Evolutionary conservation across 35 echinoderm and acorn worm genomes (phyloP).

Genomic region (Lytechinus pictus): DNA sequence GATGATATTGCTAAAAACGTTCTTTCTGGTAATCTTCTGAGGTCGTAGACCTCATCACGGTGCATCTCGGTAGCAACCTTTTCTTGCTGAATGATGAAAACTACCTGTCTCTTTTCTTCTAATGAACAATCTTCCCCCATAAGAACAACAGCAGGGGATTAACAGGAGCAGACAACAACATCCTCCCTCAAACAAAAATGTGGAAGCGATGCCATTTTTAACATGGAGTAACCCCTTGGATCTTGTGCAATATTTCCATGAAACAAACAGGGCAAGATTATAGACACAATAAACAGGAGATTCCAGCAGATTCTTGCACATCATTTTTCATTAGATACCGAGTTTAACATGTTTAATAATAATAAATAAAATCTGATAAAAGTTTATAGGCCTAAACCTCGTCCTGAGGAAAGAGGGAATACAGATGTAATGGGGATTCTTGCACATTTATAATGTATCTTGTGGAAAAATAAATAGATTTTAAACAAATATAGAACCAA

Average conservation of each 20-base stretch:
- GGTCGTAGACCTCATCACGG: neutral
- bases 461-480: no score
- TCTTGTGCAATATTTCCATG: neutral
- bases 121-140: neutral
- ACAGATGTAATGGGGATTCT: no score
- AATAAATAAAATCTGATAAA: no score
- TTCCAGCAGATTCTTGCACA: no score
- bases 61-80: neutral
- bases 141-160: slow-evolving; percentile 9
- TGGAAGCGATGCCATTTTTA: neutral
- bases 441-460: no score
- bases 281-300: neutral
- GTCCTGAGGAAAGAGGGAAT: no score
- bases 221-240: neutral
- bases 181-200: slow-evolving; percentile 1
- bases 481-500: no score
- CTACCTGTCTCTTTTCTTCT: neutral
- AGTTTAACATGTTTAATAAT: no score
- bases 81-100: neutral
- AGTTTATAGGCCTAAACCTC: no score
- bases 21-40: neutral
- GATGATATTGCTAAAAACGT: neutral
- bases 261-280: neutral
- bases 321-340: no score
- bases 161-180: neutral